phyloP scores from a whole-genome alignment of 2,888 invertebrate species.

The Epicampocera succincta region DNA sequence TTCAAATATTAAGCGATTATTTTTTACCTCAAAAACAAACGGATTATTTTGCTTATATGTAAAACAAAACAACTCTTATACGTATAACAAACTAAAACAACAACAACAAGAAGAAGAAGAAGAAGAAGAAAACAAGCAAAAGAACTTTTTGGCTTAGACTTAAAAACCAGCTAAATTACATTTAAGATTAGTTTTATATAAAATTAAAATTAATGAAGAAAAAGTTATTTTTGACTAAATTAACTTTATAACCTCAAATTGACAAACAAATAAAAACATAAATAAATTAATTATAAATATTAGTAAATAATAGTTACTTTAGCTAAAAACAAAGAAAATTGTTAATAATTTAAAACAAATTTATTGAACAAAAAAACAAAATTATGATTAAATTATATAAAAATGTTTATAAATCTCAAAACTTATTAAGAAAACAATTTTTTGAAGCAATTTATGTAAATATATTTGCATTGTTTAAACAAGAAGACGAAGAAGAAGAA shows the following conservation, averaged over 20 bases:
- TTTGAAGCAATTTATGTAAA: slow-evolving; percentile 70
- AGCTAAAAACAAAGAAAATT: slow-evolving; percentile 52
- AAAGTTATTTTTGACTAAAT: slow-evolving; percentile 62
- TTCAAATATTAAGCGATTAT: slow-evolving; percentile 57
- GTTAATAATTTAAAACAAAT: slow-evolving; percentile 69
- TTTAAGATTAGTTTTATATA: slow-evolving; percentile 63
- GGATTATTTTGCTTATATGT: slow-evolving; percentile 53
- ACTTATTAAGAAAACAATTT: slow-evolving; percentile 54
- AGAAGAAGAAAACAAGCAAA: slow-evolving; percentile 27
- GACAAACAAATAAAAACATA: neutral
- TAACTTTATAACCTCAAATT: slow-evolving; percentile 65
- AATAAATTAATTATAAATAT: slow-evolving; percentile 41
- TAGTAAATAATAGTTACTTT: slow-evolving; percentile 62
- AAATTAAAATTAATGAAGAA: slow-evolving; percentile 31
- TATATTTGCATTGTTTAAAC: slow-evolving; percentile 66
- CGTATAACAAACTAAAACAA: slow-evolving; percentile 46
- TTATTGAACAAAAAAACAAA: slow-evolving; percentile 51
- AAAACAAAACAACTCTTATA: slow-evolving; percentile 43
- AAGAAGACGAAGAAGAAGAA: slow-evolving; percentile 31
- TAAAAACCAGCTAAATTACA: slow-evolving; percentile 54
- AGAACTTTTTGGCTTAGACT: slow-evolving; percentile 42
- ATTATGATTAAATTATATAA: slow-evolving; percentile 35
- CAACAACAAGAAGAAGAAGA: too few species aligned
- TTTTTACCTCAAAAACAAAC: slow-evolving; percentile 50
- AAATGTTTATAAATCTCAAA: slow-evolving; percentile 51